Percentiles rank a stretch among this genome's conserved stretches.
Evolutionary conservation across 1,140 invertebrate genomes (phyloP).

Genomic region (Diuraphis noxia): DNA sequence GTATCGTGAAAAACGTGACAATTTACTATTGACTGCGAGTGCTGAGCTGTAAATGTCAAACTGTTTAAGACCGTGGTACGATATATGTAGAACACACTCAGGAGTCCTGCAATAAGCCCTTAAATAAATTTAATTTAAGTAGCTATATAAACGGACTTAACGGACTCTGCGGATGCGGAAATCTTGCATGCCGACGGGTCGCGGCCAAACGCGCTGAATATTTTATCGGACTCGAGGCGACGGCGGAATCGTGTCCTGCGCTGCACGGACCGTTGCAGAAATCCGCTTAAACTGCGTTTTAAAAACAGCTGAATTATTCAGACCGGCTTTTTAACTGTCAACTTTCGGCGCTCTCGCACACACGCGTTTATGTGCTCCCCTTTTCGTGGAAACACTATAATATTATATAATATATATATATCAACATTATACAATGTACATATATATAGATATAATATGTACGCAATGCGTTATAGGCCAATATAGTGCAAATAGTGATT

Average conservation of each 20-base stretch:
- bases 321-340: slow-evolving; percentile 63
- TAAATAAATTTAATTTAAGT: not conserved
- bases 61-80: not conserved
- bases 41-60: not conserved
- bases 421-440: not conserved
- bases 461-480: not conserved
- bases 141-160: no score
- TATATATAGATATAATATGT: not conserved
- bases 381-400: not conserved
- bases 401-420: not conserved
- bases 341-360: slow-evolving; percentile 56
- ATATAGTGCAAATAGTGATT: not conserved
- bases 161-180: not conserved
- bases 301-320: slow-evolving; percentile 55
- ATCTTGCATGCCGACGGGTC: not conserved
- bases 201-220: slow-evolving; percentile 8
- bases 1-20: not conserved
- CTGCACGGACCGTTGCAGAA: slow-evolving; percentile 5
- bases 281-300: slow-evolving; percentile 50
- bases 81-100: no score
- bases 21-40: not conserved
- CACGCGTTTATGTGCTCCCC: not conserved
- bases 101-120: not conserved
- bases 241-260: not conserved
- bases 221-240: not conserved